A percentile compares a stretch with the other conserved stretches of the same genome.
Conservation (phyloP, 2,888 invertebrate species). For the Linyphia triangularis region DNA sequence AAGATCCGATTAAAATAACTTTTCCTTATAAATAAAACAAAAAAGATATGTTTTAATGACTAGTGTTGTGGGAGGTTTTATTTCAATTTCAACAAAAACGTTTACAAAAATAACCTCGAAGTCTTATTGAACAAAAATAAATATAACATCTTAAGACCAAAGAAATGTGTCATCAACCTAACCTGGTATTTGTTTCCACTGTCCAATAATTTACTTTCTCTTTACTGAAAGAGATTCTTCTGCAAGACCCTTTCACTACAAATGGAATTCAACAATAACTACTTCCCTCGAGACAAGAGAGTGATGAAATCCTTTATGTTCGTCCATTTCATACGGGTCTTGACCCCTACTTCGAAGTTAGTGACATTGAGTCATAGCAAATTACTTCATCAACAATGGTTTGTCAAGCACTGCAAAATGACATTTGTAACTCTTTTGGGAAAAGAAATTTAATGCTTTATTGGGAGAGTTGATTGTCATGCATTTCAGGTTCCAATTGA, state of each 20-base stretch:
- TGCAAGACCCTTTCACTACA: background rate
- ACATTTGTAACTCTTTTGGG: too few species aligned
- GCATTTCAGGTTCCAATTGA: too few species aligned
- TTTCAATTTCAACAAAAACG: too few species aligned
- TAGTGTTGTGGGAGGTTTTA: too few species aligned
- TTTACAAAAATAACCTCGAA: background rate
- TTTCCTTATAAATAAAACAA: too few species aligned
- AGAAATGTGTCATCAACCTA: slow-evolving; percentile 2
- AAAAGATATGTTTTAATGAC: too few species aligned
- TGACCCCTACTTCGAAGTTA: background rate
- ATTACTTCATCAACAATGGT: background rate
- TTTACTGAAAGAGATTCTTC: background rate
- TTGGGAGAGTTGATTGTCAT: too few species aligned
- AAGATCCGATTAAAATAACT: too few species aligned
- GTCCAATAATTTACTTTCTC: background rate
- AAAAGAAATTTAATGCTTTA: too few species aligned
- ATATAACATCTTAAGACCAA: background rate
- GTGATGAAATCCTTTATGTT: slow-evolving; percentile 24
- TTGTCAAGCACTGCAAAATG: background rate
- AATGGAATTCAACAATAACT: background rate
- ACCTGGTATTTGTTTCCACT: too few species aligned
- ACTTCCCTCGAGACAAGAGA: slow-evolving; percentile 3
- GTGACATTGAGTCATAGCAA: background rate
- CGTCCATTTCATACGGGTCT: slow-evolving; percentile 19
- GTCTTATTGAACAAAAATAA: background rate